Evolutionary conservation across 2,888 invertebrate genomes (phyloP), one percentile per base, ranked within the genome.

Genomic region (Kryphioiulus occultus): DNA sequence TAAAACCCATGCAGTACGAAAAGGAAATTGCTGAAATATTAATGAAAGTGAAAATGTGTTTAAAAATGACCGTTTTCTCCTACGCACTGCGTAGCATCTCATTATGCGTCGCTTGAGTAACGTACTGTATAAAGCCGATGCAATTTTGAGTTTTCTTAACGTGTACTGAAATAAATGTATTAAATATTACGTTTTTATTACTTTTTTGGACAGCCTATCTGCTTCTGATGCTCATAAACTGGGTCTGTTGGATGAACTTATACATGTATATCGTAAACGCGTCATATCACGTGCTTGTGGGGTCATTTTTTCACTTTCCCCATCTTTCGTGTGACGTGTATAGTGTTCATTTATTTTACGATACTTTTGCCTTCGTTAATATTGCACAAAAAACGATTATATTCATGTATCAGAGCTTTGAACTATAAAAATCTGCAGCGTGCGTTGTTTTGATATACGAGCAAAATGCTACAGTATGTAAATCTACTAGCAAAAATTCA

Each of bases 21-120:
- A 68, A 9, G 68, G 26, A 68, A 68, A 68, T 68, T 68, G 68
- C 68, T 68, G 22, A 68, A 68, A 68, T 68, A 68, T 68, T 68
- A 68, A 68, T 68, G 68, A 22, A 22, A 26, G 68, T 26, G 1
- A 68, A 22, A 19, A 26, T 68, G 22, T 9, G 26, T 68, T 68
- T 26, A 22, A 26, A 68, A 68, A 68, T 22, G 2, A 68, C 2
- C 59, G 9, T 59, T 59, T n/a, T n/a, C n/a, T 59, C 59, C 5
- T 59, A 59, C 59, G 59, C 59, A n/a, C n/a, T 19, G 19, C n/a
- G 59, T 4, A 59, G 19, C n/a, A n/a, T 59, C n/a, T 59, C 19
- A 53, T 53, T 53, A 59, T 5, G 59, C n/a, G n/a, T 59, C n/a
- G 59, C n/a, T n/a, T 7, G n/a, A 7, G 59, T n/a, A 19, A 59